Conservation (phyloP, 2,888 invertebrate species). For the Lamproptera curius region DNA sequence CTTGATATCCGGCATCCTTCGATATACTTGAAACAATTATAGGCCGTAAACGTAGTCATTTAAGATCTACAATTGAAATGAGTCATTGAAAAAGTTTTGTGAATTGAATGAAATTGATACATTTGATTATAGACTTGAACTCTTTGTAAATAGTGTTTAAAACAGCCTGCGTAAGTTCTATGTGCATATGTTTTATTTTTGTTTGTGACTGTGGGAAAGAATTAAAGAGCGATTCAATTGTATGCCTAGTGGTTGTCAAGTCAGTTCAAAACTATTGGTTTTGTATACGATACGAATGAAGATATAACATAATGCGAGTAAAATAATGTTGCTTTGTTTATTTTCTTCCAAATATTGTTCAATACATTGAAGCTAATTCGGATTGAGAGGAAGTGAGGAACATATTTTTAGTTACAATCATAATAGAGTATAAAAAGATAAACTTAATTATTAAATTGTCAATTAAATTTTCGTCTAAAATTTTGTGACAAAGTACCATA, state of each 20-base stretch:
- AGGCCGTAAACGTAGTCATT: constrained; percentile 24
- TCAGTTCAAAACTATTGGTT: constrained; percentile 29
- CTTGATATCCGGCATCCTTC: constrained; percentile 60
- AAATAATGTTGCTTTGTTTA: no score
- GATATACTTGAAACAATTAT: constrained; percentile 24
- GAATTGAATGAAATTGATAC: no score
- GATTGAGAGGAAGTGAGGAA: no score
- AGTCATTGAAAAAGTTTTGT: constrained; percentile 10
- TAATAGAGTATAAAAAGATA: no score
- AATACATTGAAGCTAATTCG: no score
- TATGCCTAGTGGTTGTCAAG: constrained; percentile 28
- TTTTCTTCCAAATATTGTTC: no score
- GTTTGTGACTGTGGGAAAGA: constrained; percentile 53
- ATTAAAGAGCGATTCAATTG: constrained; percentile 39
- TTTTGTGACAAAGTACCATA: no score
- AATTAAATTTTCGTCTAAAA: no score
- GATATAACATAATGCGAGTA: no score
- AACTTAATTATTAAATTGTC: no score
- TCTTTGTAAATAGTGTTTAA: constrained; percentile 19
- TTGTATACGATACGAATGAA: constrained; percentile 30
- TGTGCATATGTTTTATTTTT: constrained; percentile 29
- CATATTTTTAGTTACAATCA: no score
- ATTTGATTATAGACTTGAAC: no score
- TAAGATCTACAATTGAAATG: constrained; percentile 33
- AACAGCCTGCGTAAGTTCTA: constrained; percentile 27